Conservation (phyloP, 2,888 invertebrate species). For the Pseudoips prasinana region DNA sequence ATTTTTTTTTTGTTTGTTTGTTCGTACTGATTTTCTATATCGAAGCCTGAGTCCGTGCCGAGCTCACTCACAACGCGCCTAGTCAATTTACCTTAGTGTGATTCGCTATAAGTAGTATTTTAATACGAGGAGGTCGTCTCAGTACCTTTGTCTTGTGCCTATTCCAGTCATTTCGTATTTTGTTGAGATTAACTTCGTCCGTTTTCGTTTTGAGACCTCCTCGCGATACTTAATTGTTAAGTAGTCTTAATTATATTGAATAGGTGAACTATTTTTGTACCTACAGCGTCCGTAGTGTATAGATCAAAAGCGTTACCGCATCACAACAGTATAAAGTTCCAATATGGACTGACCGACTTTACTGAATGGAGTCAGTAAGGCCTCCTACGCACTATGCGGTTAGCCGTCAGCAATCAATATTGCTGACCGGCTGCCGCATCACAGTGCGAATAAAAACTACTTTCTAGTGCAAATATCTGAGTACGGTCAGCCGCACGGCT, state of each 20-base stretch:
- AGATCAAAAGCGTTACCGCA: conserved; percentile 72
- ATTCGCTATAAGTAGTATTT: conserved; percentile 78
- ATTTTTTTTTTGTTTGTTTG: no score
- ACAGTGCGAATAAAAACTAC: no score
- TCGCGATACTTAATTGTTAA: conserved; percentile 78
- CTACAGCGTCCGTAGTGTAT: conserved; percentile 72
- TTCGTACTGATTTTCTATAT: conserved; percentile 27
- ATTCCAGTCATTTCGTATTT: conserved; percentile 32
- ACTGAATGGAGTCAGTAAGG: conserved; percentile 47
- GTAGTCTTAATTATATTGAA: conserved; percentile 78
- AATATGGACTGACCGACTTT: conserved; percentile 50
- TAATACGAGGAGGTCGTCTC: conserved; percentile 54
- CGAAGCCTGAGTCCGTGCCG: conserved; percentile 32
- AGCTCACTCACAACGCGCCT: conserved; percentile 74
- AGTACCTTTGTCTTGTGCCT: conserved; percentile 38
- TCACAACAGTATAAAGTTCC: conserved; percentile 54
- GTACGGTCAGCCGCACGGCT: no score
- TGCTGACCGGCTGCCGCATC: no score
- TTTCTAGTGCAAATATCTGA: no score
- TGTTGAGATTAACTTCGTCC: conserved; percentile 33
- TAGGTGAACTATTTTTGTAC: conserved; percentile 82
- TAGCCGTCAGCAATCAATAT: no score
- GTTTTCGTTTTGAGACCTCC: conserved; percentile 52
- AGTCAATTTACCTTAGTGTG: conserved; percentile 83
- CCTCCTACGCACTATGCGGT: no score